Percentiles rank a stretch among this genome's conserved stretches.
Conservation (phyloP, 2,888 invertebrate species). For the Strigamia transsilvanica region DNA sequence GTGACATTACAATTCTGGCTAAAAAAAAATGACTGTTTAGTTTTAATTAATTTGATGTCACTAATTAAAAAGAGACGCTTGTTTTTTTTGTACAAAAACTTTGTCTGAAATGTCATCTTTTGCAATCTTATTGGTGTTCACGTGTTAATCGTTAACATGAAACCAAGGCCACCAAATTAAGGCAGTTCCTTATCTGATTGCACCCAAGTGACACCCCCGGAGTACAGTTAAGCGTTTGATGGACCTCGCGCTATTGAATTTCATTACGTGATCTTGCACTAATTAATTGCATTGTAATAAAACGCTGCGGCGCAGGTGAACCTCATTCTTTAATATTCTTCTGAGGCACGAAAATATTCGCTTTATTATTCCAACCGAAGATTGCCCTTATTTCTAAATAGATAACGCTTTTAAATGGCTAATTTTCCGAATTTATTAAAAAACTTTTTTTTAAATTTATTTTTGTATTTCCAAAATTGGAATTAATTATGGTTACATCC, state of each 20-base stretch:
- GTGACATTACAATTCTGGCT: too few relatives aligned
- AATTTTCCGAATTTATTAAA: not conserved
- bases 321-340: constrained; percentile 19
- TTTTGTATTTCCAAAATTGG: too few relatives aligned
- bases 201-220: constrained; percentile 5
- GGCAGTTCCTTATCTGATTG: constrained; percentile 32
- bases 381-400: not conserved
- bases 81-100: too few relatives aligned
- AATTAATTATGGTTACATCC: too few relatives aligned
- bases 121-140: not conserved
- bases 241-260: constrained; percentile 1
- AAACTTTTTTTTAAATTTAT: not conserved
- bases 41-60: not conserved
- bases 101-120: not conserved
- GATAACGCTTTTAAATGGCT: constrained; percentile 6
- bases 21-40: too few relatives aligned
- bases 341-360: not conserved
- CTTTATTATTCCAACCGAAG: constrained; percentile 10
- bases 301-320: constrained; percentile 12
- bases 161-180: not conserved
- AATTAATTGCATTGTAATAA: constrained; percentile 37
- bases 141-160: constrained; percentile 4
- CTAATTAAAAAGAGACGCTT: not conserved
- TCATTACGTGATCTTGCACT: constrained; percentile 21
- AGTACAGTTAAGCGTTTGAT: constrained; percentile 42